These are phyloP conservation scores for Alouatta palliata DNA, from an alignment of 2,113 vertebrate genomes.

Conservation along the genomic window DNA sequence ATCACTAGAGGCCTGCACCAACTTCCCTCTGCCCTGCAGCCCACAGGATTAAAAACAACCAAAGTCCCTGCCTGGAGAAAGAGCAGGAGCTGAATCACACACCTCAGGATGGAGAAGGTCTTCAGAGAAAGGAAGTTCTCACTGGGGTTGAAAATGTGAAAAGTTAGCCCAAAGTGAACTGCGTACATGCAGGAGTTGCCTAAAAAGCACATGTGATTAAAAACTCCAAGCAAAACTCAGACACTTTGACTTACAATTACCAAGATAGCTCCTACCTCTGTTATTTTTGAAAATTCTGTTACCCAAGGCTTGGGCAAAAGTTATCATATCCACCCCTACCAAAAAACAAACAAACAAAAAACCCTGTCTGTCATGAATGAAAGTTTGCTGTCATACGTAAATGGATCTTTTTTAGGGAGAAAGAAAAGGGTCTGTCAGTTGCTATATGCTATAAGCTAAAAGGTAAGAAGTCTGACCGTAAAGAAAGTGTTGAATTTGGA, in stretches of 20 bases:
- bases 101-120: neutral
- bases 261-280: conserved; percentile 33
- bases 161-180: neutral
- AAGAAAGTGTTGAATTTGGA: conserved; percentile 43
- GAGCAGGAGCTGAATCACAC: neutral
- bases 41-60: neutral
- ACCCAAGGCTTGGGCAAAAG: conserved; percentile 68
- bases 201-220: neutral
- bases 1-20: neutral
- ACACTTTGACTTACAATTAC: conserved; percentile 46
- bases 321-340: neutral
- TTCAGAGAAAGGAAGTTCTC: neutral
- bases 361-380: conserved; percentile 40
- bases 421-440: conserved; percentile 54
- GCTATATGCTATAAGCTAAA: conserved; percentile 66
- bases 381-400: conserved; percentile 65
- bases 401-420: neutral
- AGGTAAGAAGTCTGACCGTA: conserved; percentile 41
- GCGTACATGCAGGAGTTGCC: neutral
- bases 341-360: too few relatives aligned
- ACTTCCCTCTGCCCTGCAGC: neutral
- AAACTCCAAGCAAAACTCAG: neutral
- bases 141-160: neutral
- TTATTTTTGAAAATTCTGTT: conserved; percentile 72
- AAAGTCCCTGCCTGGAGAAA: neutral